These are phyloP conservation scores for Chrysogorgia sp. DNA, from an alignment of 92 coral and sea anemone genomes.

Conservation along the genomic window DNA sequence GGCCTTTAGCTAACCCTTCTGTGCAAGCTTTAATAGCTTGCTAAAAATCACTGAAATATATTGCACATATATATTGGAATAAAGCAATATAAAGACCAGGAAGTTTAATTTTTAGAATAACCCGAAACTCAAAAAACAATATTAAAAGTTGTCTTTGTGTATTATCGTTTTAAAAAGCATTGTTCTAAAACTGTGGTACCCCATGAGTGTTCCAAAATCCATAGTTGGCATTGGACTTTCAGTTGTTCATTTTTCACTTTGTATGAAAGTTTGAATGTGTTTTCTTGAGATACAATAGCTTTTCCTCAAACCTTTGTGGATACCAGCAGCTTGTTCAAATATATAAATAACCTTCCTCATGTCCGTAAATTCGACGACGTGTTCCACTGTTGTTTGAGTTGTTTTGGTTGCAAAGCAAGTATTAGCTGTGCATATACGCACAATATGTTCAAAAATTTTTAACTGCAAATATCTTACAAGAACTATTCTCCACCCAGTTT, in stretches of 20 bases:
- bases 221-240: slow-evolving; percentile 23
- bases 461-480: slow-evolving; percentile 10
- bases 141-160: not conserved
- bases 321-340: slow-evolving; percentile 18
- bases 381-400: slow-evolving; percentile 25
- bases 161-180: not conserved
- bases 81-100: too few species aligned
- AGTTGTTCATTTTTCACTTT: slow-evolving; percentile 16
- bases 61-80: too few species aligned
- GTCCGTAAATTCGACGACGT: slow-evolving; percentile 28
- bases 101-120: not conserved
- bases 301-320: slow-evolving; percentile 7
- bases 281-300: slow-evolving; percentile 21
- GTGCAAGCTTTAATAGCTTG: too few species aligned
- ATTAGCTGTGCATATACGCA: slow-evolving; percentile 25
- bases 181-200: slow-evolving; percentile 32
- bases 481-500: slow-evolving; percentile 20
- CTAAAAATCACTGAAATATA: too few species aligned
- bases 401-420: slow-evolving; percentile 35
- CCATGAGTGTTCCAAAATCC: slow-evolving; percentile 21
- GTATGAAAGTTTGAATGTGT: slow-evolving; percentile 26
- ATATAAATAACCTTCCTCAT: slow-evolving; percentile 15
- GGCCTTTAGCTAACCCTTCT: too few species aligned
- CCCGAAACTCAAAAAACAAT: not conserved
- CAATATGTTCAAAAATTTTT: slow-evolving; percentile 7